Base-by-base conservation (phyloP, 1,140 invertebrate genomes). In the Dendrolimus kikuchii region DNA sequence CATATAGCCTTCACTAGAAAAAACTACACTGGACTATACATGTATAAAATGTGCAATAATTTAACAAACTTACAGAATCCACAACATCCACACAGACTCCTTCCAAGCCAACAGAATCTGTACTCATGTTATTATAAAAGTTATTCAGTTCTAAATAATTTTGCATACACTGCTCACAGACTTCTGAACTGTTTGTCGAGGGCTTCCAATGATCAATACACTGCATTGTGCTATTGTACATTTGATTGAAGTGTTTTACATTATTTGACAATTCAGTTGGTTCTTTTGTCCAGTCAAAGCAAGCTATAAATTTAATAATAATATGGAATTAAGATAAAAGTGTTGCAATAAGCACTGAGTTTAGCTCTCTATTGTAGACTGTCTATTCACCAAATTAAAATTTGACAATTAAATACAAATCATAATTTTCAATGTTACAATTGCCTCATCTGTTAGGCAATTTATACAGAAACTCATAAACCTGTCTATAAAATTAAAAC, bases 81-180 rank as follows among this genome's bases (percentile, higher is more conserved):
- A 90, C 88, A 67, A 90, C 88, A 72, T 90, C 89, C 88, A 90
- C 90, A 63, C 90, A 90, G 49, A 90, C 74, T 63, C 81, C 86
- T 51, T 88, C 88, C 47, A 89, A 81, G 50, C 89, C 88, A 69
- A 89, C 88, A 54, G 83, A 69, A 69, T 88, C 86, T 64, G 54
- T 55, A 54, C 89, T 90, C 50, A 90, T 76, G 48, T 86, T 81
- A 63, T 79, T 75, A 64, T 90, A 90, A 71, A 82, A 90, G 56
- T 82, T 67, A 68, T 89, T 86, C 42, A 90, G 67, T 52, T 76
- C 62, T 36, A 85, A 6, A 70, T 90, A 90, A n/a, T 71, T 65
- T 45, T 87, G 62, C 76, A 88, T 86, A 67, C 90, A 90, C 50
- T 75, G 78, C 38, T 77, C 67, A 71, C 90, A 90, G 8, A 88